Evolutionary conservation across 2,888 invertebrate genomes (phyloP).

Genomic region (Mamestra brassicae): DNA sequence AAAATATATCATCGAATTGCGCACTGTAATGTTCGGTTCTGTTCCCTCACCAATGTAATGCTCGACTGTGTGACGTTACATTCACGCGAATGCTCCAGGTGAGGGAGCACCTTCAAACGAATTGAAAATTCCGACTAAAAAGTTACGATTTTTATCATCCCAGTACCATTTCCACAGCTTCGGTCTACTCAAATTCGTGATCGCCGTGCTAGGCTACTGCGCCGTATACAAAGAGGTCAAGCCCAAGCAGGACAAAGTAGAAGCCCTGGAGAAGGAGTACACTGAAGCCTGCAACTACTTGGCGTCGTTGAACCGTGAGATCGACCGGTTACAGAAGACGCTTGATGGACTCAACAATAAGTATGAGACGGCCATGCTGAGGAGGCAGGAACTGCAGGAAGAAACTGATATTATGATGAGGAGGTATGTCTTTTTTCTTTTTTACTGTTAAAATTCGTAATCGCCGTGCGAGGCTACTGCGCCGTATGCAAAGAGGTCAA

Average conservation of each 20-base stretch:
- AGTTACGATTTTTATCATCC: background rate
- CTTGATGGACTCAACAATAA: slow-evolving; percentile 93
- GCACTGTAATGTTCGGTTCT: too few relatives aligned
- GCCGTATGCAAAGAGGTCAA: slow-evolving; percentile 96
- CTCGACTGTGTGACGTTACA: too few relatives aligned
- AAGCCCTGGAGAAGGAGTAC: slow-evolving; percentile 94
- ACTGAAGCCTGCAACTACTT: slow-evolving; percentile 90
- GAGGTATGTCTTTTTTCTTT: slow-evolving; percentile 76
- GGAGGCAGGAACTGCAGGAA: slow-evolving; percentile 93
- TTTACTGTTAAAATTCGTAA: slow-evolving; percentile 93
- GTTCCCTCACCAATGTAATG: too few relatives aligned
- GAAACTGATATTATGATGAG: slow-evolving; percentile 96
- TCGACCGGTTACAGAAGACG: slow-evolving; percentile 93
- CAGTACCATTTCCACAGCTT: slow-evolving; percentile 78
- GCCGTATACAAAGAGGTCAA: slow-evolving; percentile 96
- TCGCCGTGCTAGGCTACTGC: slow-evolving; percentile 97
- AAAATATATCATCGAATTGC: too few relatives aligned
- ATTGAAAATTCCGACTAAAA: background rate
- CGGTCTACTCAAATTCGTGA: slow-evolving; percentile 96
- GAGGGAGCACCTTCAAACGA: background rate
- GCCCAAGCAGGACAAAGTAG: slow-evolving; percentile 96
- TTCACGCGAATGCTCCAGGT: too few relatives aligned
- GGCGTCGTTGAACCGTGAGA: slow-evolving; percentile 94
- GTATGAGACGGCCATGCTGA: slow-evolving; percentile 94
- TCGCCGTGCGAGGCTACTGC: slow-evolving; percentile 97